Conservation (phyloP, 37 sponge, comb jelly and placozoan genomes). For the Mnemiopsis leidyi region DNA sequence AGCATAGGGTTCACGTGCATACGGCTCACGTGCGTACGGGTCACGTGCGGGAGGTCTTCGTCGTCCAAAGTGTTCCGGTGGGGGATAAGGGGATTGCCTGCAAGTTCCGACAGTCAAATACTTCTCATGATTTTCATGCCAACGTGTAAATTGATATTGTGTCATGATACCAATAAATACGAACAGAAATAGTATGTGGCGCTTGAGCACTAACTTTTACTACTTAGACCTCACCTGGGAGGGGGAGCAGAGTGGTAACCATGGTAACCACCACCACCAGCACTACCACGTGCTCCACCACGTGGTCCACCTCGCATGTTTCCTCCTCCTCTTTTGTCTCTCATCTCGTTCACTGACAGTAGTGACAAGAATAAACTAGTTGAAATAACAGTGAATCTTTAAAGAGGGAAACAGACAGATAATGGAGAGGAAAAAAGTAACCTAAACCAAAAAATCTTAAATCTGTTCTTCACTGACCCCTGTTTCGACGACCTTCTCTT, state of each 20-base stretch:
- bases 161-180: no score
- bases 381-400: no score
- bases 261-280: neutral
- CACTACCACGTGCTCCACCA: no score
- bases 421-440: no score
- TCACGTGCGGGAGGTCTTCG: neutral
- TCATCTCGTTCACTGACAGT: neutral
- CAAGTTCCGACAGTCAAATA: neutral
- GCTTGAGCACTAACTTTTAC: no score
- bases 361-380: no score
- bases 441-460: no score
- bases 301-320: neutral
- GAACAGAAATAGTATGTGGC: no score
- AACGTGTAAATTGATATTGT: no score
- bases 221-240: neutral
- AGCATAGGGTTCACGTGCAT: slow-evolving; percentile 16
- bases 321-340: neutral
- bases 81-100: slow-evolving; percentile 19
- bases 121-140: no score
- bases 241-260: neutral
- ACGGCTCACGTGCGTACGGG: slow-evolving; percentile 22
- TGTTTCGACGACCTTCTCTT: slow-evolving; percentile 10
- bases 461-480: slow-evolving; percentile 6
- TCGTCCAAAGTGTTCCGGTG: neutral
- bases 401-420: no score